Base-by-base conservation (phyloP, 2,797 vertebrate species). In the Phoebastria nigripes region DNA sequence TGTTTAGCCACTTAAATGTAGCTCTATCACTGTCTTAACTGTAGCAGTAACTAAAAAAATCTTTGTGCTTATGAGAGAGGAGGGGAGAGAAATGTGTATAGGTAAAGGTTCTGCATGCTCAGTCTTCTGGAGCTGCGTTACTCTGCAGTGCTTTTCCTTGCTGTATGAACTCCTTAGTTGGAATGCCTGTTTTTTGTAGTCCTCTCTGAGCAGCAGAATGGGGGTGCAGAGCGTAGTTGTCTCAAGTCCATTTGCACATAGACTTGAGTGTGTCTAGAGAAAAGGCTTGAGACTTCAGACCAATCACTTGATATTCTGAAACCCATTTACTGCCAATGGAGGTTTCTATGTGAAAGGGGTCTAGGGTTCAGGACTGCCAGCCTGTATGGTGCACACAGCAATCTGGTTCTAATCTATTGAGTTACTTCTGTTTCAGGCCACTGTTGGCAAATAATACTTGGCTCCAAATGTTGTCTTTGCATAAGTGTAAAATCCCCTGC, bases 1-100 rank as follows among this genome's bases (percentile, higher is more conserved):
- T 94, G 15, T 56, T 94, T 39, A 87, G 41, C 49, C 71, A 39
- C 90, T 85, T 89, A 89, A 90, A 49, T 59, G 66, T 24, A 54
- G 44, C 47, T 82, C 35, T 73, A 6, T 66, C 35, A 44, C 65
- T 69, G 39, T 37, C 80, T 82, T 83, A 87, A 85, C 65, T 61
- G 15, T 67, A 74, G 39, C 47, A 47, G 62, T 63, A 85, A 74
- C 69, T 89, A 42, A 73, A 89, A 35, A 94, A 84, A 25, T 62
- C 11, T 42, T 51, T 17, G 19, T 84, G 47, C 51, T 56, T 87
- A 8, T 44, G 33, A 39, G 29, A 33, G 42, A 11, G 8, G 8
- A 8, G 33, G 5, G 11, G 33, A 33, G 58, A 85, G 17, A 41
- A 77, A 51, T 33, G 2, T 6, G 14, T 44, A 33, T 17, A 69